phyloP scores from a whole-genome alignment of 2,113 vertebrate genomes.

The Atherinomorus stipes region DNA sequence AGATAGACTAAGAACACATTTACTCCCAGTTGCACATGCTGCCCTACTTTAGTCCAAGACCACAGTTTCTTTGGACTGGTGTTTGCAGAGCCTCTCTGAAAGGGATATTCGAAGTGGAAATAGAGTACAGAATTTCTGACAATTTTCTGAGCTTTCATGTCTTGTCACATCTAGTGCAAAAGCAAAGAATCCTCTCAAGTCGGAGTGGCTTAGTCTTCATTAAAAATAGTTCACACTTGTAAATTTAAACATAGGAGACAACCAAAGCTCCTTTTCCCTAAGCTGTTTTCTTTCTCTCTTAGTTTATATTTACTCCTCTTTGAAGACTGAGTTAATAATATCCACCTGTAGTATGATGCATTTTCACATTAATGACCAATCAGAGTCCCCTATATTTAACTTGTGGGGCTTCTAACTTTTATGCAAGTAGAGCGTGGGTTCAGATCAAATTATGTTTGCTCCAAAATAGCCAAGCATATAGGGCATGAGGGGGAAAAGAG shows the following conservation, averaged over 20 bases:
- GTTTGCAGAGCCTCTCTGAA: slow-evolving; percentile 26
- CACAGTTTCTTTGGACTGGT: slow-evolving; percentile 46
- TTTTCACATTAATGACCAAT: too few relatives aligned
- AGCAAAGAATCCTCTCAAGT: slow-evolving; percentile 34
- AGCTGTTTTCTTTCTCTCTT: neutral
- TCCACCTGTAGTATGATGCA: too few relatives aligned
- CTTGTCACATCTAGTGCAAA: slow-evolving; percentile 33
- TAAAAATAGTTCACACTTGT: slow-evolving; percentile 35
- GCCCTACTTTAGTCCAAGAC: slow-evolving; percentile 65
- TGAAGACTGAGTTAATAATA: too few relatives aligned
- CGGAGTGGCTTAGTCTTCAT: slow-evolving; percentile 37
- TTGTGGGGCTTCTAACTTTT: too few relatives aligned
- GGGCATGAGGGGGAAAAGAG: too few relatives aligned
- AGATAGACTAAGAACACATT: slow-evolving; percentile 65
- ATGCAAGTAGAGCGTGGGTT: too few relatives aligned
- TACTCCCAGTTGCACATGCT: slow-evolving; percentile 67
- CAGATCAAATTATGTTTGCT: too few relatives aligned
- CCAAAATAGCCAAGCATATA: too few relatives aligned
- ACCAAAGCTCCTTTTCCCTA: neutral
- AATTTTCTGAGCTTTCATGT: slow-evolving; percentile 46
- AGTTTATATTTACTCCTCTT: neutral
- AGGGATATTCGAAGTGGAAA: slow-evolving; percentile 28
- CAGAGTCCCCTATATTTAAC: too few relatives aligned
- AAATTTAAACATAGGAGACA: slow-evolving; percentile 39
- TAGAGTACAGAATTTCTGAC: slow-evolving; percentile 29